Evolutionary conservation across 2,113 vertebrate species (phyloP).

Genomic region (Arenaria interpres): DNA sequence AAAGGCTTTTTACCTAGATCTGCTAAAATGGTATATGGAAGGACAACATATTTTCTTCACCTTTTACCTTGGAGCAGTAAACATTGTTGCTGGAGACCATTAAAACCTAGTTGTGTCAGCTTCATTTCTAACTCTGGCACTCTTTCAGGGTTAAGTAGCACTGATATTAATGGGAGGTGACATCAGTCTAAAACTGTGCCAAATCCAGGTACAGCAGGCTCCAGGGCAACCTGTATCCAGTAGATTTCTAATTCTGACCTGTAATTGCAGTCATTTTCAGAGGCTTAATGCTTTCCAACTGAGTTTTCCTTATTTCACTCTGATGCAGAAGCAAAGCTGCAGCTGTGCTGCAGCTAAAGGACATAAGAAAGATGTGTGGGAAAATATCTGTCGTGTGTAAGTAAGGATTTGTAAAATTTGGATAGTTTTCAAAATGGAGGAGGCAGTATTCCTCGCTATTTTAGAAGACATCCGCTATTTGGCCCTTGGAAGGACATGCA

Average conservation of each 20-base stretch:
- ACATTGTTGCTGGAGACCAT: not conserved
- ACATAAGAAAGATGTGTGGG: not conserved
- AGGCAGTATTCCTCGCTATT: not conserved
- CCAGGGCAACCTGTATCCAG: not conserved
- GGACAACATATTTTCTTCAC: constrained; percentile 23
- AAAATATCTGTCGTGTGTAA: not conserved
- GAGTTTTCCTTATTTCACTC: not conserved
- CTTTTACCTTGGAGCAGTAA: constrained; percentile 46
- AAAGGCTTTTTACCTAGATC: constrained; percentile 26
- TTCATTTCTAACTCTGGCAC: not conserved
- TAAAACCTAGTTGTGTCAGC: constrained; percentile 24
- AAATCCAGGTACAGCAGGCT: not conserved
- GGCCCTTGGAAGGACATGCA: not conserved
- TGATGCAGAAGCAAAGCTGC: not conserved
- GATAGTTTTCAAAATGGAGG: not conserved
- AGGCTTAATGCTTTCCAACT: not conserved
- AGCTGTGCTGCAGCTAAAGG: not conserved
- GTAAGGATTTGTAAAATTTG: not conserved
- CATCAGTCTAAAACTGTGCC: constrained; percentile 17
- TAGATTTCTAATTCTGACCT: constrained; percentile 15
- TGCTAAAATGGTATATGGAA: constrained; percentile 31
- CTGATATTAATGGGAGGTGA: constrained; percentile 14
- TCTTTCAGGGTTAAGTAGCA: constrained; percentile 13
- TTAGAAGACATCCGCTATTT: not conserved
- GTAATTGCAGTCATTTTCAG: constrained; percentile 16